Base-by-base conservation (phyloP, 2,797 vertebrate species). In the Bryconaethiops microstoma region DNA sequence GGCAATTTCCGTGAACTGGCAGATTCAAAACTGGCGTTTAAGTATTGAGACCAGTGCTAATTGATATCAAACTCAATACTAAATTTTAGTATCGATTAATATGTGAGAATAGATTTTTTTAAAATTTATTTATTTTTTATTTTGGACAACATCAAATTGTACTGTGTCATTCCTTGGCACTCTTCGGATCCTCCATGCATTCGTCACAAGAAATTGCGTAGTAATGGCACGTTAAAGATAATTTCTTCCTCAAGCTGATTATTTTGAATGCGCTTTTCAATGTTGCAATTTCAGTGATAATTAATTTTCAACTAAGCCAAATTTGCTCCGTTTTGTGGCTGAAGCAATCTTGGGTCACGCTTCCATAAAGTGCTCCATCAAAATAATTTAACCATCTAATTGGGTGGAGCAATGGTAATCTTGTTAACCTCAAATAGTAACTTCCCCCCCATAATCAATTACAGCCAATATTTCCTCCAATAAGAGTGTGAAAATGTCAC, bases 381-480 rank as follows among this genome's bases (percentile, higher is more conserved):
- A 72, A 65, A 78, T 68, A 67, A 76, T 68, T 67, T 69, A 21
- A 45, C 40, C 74, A 69, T 64, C 71, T 80, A 81, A 77, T 81
- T 77, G 69, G 55, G 76, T 54, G 76, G 70, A 83, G 78, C 78
- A 35, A 67, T 14, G 21, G 50, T 85, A 82, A 87, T 85, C 64
- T 77, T 19, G 74, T 87, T 85, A 85, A 85, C 86, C 79, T 70
- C 40, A 74, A 74, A 85, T 70, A 64, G 76, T 70, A 79, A 65
- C 63, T 83, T 83, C 19, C 40, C 65, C 65, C 25, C 65, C 76
- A 5, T 71, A 85, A 87, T 85, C 81, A 83, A 83, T 85, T 85
- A 82, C 76, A 57, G 79, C 77, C 72, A 42, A 59, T 71, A 78
- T 79, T 81, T 83, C 76, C 72, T 69, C 64, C 55, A 35, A 70